Evolutionary conservation across 1,140 invertebrate species (phyloP).

Genomic region (Drosophila rhopaloa): DNA sequence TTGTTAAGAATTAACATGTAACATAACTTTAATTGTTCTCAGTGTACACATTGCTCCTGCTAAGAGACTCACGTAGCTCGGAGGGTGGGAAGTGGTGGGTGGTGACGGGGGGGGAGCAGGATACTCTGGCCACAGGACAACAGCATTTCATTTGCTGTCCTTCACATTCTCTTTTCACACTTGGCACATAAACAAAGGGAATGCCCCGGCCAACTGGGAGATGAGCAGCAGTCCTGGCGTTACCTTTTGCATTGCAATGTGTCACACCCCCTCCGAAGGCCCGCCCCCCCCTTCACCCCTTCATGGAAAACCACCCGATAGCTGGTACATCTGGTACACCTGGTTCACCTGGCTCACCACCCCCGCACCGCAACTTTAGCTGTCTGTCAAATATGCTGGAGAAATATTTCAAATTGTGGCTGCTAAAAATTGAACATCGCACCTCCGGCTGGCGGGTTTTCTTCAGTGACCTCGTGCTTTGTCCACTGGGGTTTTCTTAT

Average conservation of each 20-base stretch:
- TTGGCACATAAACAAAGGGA: slow-evolving; percentile 69
- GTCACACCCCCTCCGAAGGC: slow-evolving; percentile 21
- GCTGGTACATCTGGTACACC: background rate
- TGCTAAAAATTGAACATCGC: slow-evolving; percentile 78
- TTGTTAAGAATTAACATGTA: no score
- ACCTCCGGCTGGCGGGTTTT: slow-evolving; percentile 21
- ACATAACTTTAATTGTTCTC: background rate
- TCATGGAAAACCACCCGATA: background rate
- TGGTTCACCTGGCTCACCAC: background rate
- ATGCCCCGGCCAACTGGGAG: slow-evolving; percentile 37
- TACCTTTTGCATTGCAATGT: slow-evolving; percentile 68
- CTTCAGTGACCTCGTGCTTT: slow-evolving; percentile 28
- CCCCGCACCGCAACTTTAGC: slow-evolving; percentile 69
- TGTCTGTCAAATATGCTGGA: slow-evolving; percentile 80
- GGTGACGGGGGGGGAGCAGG: slow-evolving; percentile 12
- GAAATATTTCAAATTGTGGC: slow-evolving; percentile 83
- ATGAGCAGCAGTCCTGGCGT: slow-evolving; percentile 24
- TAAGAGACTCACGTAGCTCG: slow-evolving; percentile 23
- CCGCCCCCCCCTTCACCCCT: background rate
- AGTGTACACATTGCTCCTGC: slow-evolving; percentile 11
- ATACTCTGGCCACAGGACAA: slow-evolving; percentile 46
- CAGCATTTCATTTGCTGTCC: slow-evolving; percentile 79
- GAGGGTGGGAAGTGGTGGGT: background rate
- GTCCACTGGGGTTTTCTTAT: slow-evolving; percentile 32
- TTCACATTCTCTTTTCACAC: slow-evolving; percentile 78